Conservation (phyloP, 2,113 vertebrate species). For the Garra rufa region DNA sequence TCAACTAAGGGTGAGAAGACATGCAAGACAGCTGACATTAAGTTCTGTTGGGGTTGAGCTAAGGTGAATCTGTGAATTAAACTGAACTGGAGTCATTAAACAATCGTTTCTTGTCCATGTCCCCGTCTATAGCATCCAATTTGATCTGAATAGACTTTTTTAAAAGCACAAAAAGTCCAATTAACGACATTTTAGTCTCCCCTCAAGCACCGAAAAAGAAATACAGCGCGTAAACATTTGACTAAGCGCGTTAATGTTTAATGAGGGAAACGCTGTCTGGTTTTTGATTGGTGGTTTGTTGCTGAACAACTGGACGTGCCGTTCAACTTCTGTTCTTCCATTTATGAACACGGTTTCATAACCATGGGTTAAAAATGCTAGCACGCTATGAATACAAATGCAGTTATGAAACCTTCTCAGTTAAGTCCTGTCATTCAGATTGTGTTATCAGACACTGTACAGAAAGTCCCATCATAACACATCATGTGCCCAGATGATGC, state of each 20-base stretch:
- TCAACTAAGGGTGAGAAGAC: not conserved
- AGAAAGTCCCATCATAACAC: slow-evolving; percentile 12
- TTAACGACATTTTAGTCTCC: not conserved
- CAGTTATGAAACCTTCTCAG: slow-evolving; percentile 23
- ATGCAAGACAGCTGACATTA: not conserved
- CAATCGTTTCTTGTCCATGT: not conserved
- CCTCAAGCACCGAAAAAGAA: not conserved
- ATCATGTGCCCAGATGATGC: slow-evolving; percentile 16
- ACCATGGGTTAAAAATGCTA: not conserved
- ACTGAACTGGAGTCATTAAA: slow-evolving; percentile 22
- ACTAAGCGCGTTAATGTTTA: not conserved
- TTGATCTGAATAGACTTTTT: not conserved
- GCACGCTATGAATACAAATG: not conserved
- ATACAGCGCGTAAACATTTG: not conserved
- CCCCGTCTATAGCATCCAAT: not conserved
- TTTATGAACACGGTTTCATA: not conserved
- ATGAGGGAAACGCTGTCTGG: not conserved
- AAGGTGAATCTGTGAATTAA: not conserved
- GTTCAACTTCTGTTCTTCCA: not conserved
- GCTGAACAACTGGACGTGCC: not conserved
- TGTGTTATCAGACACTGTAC: slow-evolving; percentile 19
- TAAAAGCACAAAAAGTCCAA: not conserved
- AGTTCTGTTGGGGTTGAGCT: not conserved
- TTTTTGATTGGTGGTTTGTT: not conserved
- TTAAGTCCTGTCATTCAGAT: not conserved